Evolutionary conservation across 2,113 vertebrate genomes (phyloP).

Genomic region (Rafetus swinhoei): DNA sequence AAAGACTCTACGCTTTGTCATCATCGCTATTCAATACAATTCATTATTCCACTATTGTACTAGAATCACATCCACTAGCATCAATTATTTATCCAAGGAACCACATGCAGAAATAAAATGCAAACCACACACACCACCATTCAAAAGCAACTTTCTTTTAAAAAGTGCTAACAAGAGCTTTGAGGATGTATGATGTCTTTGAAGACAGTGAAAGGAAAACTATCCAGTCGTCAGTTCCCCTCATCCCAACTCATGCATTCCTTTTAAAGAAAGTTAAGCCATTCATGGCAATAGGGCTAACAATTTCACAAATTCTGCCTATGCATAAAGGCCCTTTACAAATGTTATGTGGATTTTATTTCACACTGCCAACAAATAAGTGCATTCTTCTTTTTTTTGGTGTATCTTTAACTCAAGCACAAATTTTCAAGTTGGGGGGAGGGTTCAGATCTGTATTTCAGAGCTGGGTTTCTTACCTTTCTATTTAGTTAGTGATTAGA

Average conservation of each 20-base stretch:
- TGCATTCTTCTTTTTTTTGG: background rate
- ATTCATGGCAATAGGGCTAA: background rate
- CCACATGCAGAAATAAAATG: background rate
- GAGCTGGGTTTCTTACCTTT: background rate
- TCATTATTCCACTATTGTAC: background rate
- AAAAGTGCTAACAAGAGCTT: background rate
- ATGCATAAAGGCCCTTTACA: background rate
- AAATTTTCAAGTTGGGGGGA: background rate
- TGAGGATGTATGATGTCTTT: background rate
- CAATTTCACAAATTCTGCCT: background rate
- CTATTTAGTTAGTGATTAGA: background rate
- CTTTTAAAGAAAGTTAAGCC: background rate
- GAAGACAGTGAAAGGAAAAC: background rate
- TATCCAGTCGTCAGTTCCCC: background rate
- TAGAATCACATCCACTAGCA: rapidly evolving
- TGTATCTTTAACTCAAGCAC: background rate
- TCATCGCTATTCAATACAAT: background rate
- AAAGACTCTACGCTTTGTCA: rapidly evolving
- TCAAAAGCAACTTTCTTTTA: background rate
- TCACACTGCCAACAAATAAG: background rate
- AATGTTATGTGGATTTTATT: background rate
- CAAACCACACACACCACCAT: background rate
- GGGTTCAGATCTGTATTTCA: background rate
- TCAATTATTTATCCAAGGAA: background rate
- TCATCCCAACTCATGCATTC: background rate